Evolutionary conservation across 2,113 vertebrate genomes (phyloP).

Genomic region (Mungos mungo): DNA sequence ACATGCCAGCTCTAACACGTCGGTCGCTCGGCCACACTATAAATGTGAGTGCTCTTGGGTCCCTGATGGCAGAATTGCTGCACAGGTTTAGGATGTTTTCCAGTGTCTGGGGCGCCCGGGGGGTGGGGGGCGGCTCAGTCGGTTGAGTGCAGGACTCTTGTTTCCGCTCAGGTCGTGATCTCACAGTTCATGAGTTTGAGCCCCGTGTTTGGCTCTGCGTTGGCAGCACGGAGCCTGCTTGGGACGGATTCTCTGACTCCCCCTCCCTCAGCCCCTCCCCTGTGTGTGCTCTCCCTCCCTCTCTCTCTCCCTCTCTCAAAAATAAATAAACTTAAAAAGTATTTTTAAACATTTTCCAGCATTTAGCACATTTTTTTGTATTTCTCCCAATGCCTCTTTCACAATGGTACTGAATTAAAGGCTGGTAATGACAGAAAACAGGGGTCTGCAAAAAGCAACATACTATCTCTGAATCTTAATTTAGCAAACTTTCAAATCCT

Average conservation of each 20-base stretch:
- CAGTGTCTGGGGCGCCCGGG: not conserved
- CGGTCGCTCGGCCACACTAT: not conserved
- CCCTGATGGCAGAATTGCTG: not conserved
- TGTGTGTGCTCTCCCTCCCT: no score
- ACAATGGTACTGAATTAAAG: not conserved
- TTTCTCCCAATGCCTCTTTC: not conserved
- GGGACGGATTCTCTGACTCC: no score
- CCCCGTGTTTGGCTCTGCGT: no score
- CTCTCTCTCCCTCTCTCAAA: no score
- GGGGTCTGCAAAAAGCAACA: not conserved
- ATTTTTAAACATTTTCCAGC: not conserved
- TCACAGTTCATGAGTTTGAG: no score
- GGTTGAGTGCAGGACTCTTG: no score
- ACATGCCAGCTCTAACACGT: not conserved
- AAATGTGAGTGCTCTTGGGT: not conserved
- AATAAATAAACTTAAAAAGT: no score
- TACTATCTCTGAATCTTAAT: not conserved
- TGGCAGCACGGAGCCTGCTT: no score
- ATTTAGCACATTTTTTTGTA: not conserved
- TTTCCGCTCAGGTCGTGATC: no score
- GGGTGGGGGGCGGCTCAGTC: no score
- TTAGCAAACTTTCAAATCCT: not conserved
- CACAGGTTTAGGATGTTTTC: not conserved
- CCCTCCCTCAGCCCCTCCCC: no score
- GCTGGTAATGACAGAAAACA: not conserved